Conservation (phyloP, 2,797 vertebrate genomes). For the Danionella dracula region DNA sequence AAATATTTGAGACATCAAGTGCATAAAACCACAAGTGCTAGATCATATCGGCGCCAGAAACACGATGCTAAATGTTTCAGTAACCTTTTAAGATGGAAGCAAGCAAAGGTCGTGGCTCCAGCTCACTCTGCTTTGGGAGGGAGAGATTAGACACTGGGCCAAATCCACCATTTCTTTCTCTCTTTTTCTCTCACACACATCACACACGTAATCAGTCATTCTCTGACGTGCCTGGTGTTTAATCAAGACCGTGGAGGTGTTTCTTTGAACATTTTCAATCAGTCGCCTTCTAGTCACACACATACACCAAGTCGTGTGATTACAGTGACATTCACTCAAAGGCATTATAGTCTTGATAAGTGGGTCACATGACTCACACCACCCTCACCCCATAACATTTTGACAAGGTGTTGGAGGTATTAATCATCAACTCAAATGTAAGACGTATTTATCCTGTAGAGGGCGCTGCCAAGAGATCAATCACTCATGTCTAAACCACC, state of each 20-base stretch:
- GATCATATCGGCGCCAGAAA: slow-evolving; percentile 51
- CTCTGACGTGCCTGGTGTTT: background rate
- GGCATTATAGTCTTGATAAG: background rate
- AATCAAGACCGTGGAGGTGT: slow-evolving; percentile 8
- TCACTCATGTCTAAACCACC: slow-evolving; percentile 59
- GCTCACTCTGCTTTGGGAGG: slow-evolving; percentile 18
- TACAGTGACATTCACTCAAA: background rate
- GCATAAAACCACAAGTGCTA: slow-evolving; percentile 54
- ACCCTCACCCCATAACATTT: background rate
- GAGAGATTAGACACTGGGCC: background rate
- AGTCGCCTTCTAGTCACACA: background rate
- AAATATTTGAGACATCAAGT: slow-evolving; percentile 40
- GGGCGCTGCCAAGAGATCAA: slow-evolving; percentile 62
- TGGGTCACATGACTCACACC: background rate
- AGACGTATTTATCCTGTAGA: slow-evolving; percentile 3
- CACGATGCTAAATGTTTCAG: slow-evolving; percentile 60
- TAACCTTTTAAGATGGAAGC: slow-evolving; percentile 58
- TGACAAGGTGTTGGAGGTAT: slow-evolving; percentile 5
- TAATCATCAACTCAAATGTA: slow-evolving; percentile 17
- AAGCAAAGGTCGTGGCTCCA: slow-evolving; percentile 48
- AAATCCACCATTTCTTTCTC: background rate
- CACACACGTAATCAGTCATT: slow-evolving; percentile 12
- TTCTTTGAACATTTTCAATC: slow-evolving; percentile 21
- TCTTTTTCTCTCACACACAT: too few relatives aligned
- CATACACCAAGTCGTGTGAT: slow-evolving; percentile 4